Evolutionary conservation across 1,140 invertebrate genomes (phyloP), one percentile per base, ranked within the genome.

Genomic region (Aradophagus sp.): DNA sequence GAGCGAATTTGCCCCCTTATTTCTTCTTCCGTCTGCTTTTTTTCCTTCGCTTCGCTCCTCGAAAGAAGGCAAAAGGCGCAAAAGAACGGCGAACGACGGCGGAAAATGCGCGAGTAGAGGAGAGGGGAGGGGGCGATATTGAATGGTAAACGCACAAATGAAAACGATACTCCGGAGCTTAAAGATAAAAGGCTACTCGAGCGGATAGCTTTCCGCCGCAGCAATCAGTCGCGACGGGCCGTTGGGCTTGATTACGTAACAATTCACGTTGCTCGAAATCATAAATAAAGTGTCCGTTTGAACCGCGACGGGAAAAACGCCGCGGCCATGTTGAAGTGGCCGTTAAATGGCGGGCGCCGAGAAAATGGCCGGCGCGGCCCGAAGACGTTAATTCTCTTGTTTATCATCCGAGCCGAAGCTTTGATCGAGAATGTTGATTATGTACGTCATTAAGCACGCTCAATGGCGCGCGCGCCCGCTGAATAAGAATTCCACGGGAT

Each of bases 261-360:
- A 32, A 55, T 65, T 48, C 42, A 11, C 17, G 38, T 12, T 26
- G 32, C 59, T 53, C 47, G 44, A 38, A 53, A 55, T 55, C 38
- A 65, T 47, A 44, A 65, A 65, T 27, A 61, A 42, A 31, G 41
- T 55, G 41, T 63, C 44, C 45, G 39, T 62, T 52, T 44, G 41
- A 27, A 31, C 45, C 13, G 12, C 20, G 23, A 1, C 15, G 5
- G 23, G 41, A 20, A 29, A 38, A 47, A 29, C 19, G 23, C 13
- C 14, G 31, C 39, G 13, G 31, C 13, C 31, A 56, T 45, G 20
- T 35, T 45, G 36, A 56, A 47, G 20, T 47, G 42, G 15, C 23
- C 20, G 41, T 47, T 47, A 58, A 58, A 45, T 58, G 41, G 41
- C n/a, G n/a, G n/a, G n/a, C n/a, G n/a, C n/a, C n/a, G n/a, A n/a